Conservation (phyloP, 2,888 invertebrate species). For the Dascillus cervinus region DNA sequence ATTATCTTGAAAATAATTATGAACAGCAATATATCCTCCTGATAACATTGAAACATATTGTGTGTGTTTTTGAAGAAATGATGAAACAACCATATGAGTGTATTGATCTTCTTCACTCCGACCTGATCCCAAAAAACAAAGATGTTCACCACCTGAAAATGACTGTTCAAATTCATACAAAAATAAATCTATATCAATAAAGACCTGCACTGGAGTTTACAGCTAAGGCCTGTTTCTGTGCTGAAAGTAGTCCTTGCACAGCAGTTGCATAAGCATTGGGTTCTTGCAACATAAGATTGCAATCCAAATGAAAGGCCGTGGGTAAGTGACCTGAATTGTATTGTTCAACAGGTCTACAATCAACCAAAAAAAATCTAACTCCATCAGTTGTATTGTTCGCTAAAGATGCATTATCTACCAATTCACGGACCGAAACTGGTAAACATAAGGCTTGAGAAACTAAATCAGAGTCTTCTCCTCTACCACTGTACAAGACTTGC, state of each 20-base stretch:
- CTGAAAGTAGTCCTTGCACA: constrained; percentile 83
- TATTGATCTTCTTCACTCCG: constrained; percentile 90
- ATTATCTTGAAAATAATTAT: constrained; percentile 75
- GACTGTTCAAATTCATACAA: neutral
- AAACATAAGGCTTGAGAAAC: constrained; percentile 86
- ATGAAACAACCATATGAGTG: constrained; percentile 97
- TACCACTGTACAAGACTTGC: constrained; percentile 49
- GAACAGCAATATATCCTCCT: constrained; percentile 83
- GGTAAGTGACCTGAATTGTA: constrained; percentile 95
- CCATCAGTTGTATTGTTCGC: constrained; percentile 47
- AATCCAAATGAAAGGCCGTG: constrained; percentile 96
- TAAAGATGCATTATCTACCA: constrained; percentile 40
- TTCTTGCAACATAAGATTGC: constrained; percentile 94
- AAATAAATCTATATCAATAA: constrained; percentile 1
- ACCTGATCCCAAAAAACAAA: constrained; percentile 91
- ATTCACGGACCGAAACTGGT: constrained; percentile 90
- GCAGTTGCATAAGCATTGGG: constrained; percentile 91
- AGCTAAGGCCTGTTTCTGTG: constrained; percentile 80
- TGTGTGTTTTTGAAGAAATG: constrained; percentile 89
- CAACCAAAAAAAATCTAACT: constrained; percentile 86
- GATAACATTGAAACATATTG: constrained; percentile 87
- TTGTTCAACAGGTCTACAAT: constrained; percentile 93
- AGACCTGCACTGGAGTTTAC: constrained; percentile 72
- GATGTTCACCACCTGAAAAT: constrained; percentile 63
- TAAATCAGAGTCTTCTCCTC: constrained; percentile 23